Conservation (phyloP, 2,797 vertebrate genomes). For the Coregonus ussuriensis region DNA sequence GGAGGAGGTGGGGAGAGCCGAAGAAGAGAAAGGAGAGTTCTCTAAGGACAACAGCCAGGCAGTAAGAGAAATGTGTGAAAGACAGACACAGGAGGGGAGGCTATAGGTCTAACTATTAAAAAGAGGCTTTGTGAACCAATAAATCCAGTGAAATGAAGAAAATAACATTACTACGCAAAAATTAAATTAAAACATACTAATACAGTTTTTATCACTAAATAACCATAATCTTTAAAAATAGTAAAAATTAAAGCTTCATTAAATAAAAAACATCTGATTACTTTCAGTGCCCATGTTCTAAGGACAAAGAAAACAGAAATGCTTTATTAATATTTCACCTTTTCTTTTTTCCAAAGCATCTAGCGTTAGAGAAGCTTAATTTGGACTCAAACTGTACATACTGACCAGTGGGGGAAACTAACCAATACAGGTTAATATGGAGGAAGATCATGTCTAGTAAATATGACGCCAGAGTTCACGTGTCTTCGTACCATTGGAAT, state of each 20-base stretch:
- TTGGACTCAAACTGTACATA: conserved; percentile 46
- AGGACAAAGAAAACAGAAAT: conserved; percentile 16
- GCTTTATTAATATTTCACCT: conserved; percentile 7
- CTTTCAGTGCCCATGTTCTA: conserved; percentile 52
- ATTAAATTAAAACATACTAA: conserved; percentile 26
- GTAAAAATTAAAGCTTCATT: conserved; percentile 49
- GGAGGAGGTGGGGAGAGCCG: conserved; percentile 54
- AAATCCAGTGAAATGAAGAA: conserved; percentile 49
- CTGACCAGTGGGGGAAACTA: conserved; percentile 15
- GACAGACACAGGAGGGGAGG: conserved; percentile 1
- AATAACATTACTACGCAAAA: conserved; percentile 26
- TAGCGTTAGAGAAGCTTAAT: conserved; percentile 10
- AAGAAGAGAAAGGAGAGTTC: conserved; percentile 56
- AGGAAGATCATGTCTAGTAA: conserved; percentile 26
- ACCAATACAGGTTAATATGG: conserved; percentile 53
- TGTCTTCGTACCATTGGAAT: conserved; percentile 23
- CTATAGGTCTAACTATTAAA: conserved; percentile 17
- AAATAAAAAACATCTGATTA: conserved; percentile 51
- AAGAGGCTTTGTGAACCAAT: conserved; percentile 33
- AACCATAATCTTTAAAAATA: conserved; percentile 46
- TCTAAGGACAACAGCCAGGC: conserved; percentile 73
- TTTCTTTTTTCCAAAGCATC: neutral
- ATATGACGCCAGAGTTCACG: conserved; percentile 17
- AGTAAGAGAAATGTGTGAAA: conserved; percentile 44
- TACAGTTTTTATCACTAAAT: conserved; percentile 52